Evolutionary conservation across 2,113 vertebrate genomes (phyloP), one percentile per base, ranked within the genome.

Genomic region (Psittacula cyanocephala): DNA sequence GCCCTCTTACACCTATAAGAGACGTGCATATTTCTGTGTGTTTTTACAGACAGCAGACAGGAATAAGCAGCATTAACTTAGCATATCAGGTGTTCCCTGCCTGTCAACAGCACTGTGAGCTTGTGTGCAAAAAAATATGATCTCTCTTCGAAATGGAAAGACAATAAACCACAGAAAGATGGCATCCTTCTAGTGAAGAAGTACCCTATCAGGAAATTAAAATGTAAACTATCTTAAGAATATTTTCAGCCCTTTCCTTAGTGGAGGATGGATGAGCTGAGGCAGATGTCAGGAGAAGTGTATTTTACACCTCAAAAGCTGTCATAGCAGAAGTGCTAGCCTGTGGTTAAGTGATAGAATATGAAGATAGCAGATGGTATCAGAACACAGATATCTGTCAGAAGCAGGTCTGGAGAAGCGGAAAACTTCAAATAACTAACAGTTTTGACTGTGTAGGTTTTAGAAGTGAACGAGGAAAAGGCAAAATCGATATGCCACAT

Each of bases 361-460:
- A 88, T 67, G 91, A 95, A 89, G 93, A 80, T 49, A 91, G 87
- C 95, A 96, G 94, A 95, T 96, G 91, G 95, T 93, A 68, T 94
- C 91, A 74, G 86, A 95, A 91, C 91, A 95, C 59, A 89, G 91
- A 89, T 91, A 96, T 89, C 70, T 96, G 94, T 95, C 95, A 94
- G 91, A 92, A 86, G 57, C 28, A 67, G 60, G 78, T 39, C 68
- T 95, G 81, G 88, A 95, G 81, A 91, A 89, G 89, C 55, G 71
- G 78, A 94, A 83, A 82, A 50, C 79, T 89, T 91, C 91, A 82
- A 94, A 68, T 46, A 91, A 93, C 63, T 89, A 94, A 71, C 91
- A 95, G 81, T 91, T 97, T 94, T 95, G 81, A 93, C 79, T 70
- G 76, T 2, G 59, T 95, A 31, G 87, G 71, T 69, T 96, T 96